These are phyloP conservation scores for Artemia sp. DNA, from an alignment of 2,888 invertebrate genomes.

Conservation along the genomic window DNA sequence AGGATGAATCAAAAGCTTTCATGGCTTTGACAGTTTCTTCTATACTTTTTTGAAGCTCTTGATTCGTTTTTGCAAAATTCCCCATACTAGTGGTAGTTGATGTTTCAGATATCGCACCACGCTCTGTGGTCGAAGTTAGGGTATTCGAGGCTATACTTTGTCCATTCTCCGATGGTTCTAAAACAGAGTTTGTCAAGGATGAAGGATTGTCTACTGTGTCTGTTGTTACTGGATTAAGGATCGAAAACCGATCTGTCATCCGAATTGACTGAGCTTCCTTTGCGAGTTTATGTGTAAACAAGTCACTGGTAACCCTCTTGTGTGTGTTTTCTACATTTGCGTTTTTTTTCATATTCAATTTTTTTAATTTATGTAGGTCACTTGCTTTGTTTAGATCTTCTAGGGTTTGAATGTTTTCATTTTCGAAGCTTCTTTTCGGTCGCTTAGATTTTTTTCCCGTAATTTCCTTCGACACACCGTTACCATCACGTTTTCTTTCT, in stretches of 20 bases:
- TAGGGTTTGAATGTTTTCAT: background rate
- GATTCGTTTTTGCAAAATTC: constrained; percentile 7
- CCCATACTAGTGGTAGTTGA: background rate
- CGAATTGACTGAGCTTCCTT: background rate
- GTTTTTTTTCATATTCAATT: background rate
- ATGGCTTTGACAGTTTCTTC: constrained; percentile 18
- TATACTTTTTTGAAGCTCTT: constrained; percentile 15
- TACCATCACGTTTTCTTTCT: background rate
- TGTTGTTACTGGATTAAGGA: background rate
- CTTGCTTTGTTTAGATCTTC: background rate
- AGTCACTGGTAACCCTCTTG: background rate
- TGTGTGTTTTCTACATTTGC: background rate
- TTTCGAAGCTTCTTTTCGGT: background rate
- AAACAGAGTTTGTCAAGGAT: background rate
- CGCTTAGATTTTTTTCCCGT: background rate
- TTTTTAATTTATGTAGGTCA: background rate
- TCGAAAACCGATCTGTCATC: background rate
- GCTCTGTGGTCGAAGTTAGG: background rate
- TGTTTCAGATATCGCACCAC: background rate
- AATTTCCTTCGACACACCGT: background rate
- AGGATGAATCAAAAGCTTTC: constrained; percentile 19
- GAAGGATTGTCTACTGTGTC: background rate
- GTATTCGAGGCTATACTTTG: background rate
- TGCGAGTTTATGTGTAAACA: background rate
- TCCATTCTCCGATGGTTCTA: background rate